Evolutionary conservation across 2,888 invertebrate genomes (phyloP), one percentile per base, ranked within the genome.

Genomic region (Petrophora chlorosata): DNA sequence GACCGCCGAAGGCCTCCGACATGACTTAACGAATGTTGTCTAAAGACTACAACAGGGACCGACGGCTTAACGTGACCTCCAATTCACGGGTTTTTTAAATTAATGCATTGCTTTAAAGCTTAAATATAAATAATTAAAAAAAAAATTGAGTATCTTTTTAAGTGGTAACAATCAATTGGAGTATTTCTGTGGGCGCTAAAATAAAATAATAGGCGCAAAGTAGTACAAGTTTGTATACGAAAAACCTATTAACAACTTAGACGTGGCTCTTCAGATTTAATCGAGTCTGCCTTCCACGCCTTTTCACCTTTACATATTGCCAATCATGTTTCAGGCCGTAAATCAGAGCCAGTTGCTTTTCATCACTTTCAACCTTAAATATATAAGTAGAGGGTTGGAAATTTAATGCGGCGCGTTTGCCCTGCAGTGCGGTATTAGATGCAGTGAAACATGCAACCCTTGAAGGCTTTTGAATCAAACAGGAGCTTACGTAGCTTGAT

Each of bases 401-500:
- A 25, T 51, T 32, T 28, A 40, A 32, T 9, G 40, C 17, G 3
- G 12, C 32, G n/a, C 4, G 30, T 35, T 28, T 16, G 26, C 15
- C 30, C 50, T 51, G 50, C 50, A 51, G 36, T 51, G 50, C 50
- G 50, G 45, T 40, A n/a, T n/a, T n/a, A 45, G 30, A 30, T 51
- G 40, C 50, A 51, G 50, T 41, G 30, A 45, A 30, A 41, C 32
- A 41, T 40, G 44, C 28, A 13, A 36, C 30, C 17, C 35, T 9
- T 17, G 45, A 38, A 38, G 19, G 36, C 32, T 39, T n/a, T 38
- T 34, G 28, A 43, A 15, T 30, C n/a, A 13, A 25, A 16, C 17
- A 16, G 10, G 23, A 12, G 25, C 10, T 3, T 7, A 1, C 1
- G 23, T 3, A 3, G 10, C 9, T 25, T 25, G 5, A 4, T 4